Conservation (phyloP, 2,888 invertebrate genomes). For the Oligia strigilis region DNA sequence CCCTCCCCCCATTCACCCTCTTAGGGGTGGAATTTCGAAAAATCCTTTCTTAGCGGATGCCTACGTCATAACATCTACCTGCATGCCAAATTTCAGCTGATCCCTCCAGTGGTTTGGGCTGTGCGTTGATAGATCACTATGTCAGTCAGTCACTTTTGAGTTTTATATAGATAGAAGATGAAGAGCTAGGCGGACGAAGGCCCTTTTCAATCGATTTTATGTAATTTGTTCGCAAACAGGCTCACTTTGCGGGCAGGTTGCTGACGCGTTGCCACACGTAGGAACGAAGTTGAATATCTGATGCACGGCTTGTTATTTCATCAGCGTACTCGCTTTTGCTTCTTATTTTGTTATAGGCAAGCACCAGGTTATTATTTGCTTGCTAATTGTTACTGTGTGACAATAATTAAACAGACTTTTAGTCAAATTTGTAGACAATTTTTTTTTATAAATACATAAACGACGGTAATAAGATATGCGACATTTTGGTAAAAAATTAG, state of each 20-base stretch:
- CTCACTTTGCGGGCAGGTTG: background rate
- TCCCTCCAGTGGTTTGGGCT: too few species aligned
- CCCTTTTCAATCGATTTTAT: background rate
- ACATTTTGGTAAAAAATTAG: too few species aligned
- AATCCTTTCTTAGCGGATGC: too few species aligned
- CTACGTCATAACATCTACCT: too few species aligned
- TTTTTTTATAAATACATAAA: background rate
- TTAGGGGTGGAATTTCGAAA: too few species aligned
- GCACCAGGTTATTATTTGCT: background rate
- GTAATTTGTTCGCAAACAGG: background rate
- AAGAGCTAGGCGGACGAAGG: background rate
- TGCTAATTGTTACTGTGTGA: background rate
- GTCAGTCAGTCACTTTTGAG: too few species aligned
- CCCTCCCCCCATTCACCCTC: too few species aligned
- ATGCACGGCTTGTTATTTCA: background rate
- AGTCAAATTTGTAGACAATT: background rate
- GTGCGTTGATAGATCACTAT: too few species aligned
- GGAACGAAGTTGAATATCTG: background rate
- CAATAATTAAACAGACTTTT: background rate
- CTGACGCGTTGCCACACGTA: background rate
- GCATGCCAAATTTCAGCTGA: too few species aligned
- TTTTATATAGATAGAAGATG: too few species aligned
- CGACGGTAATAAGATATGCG: too few species aligned
- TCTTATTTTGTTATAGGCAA: background rate
- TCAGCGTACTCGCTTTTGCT: background rate